Conservation (phyloP, 1,140 invertebrate genomes). For the Manduca sexta region DNA sequence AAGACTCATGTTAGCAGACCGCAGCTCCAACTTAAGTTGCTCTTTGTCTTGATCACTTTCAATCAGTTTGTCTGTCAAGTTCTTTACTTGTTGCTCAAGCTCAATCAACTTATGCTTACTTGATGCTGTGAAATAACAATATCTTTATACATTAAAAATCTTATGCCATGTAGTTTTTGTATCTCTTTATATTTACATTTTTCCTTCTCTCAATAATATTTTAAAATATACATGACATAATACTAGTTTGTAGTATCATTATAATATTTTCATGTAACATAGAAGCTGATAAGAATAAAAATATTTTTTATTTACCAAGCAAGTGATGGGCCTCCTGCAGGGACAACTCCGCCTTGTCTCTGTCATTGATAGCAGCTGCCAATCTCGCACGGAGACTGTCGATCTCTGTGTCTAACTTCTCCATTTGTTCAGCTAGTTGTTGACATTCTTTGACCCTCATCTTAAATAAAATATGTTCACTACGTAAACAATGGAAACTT, state of each 20-base stretch:
- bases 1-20: constrained; percentile 48
- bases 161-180: too few species aligned
- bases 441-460: constrained; percentile 63
- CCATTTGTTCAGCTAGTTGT: constrained; percentile 47
- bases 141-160: too few species aligned
- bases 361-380: constrained; percentile 66
- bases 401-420: constrained; percentile 49
- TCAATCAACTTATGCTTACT: constrained; percentile 62
- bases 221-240: too few species aligned
- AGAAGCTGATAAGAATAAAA: too few species aligned
- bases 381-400: constrained; percentile 61
- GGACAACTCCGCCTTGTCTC: constrained; percentile 68
- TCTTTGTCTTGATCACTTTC: constrained; percentile 52
- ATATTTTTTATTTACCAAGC: constrained; percentile 46
- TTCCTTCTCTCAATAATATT: too few species aligned
- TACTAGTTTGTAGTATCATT: too few species aligned
- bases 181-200: neutral
- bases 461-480: constrained; percentile 20
- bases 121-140: constrained; percentile 35
- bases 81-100: constrained; percentile 49
- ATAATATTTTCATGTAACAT: too few species aligned
- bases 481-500: too few species aligned
- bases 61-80: constrained; percentile 38
- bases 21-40: constrained; percentile 51
- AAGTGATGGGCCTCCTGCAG: constrained; percentile 72